Percentiles rank a stretch among this genome's conserved stretches.
Conservation (phyloP, 2,797 vertebrate genomes). For the Nasua narica region DNA sequence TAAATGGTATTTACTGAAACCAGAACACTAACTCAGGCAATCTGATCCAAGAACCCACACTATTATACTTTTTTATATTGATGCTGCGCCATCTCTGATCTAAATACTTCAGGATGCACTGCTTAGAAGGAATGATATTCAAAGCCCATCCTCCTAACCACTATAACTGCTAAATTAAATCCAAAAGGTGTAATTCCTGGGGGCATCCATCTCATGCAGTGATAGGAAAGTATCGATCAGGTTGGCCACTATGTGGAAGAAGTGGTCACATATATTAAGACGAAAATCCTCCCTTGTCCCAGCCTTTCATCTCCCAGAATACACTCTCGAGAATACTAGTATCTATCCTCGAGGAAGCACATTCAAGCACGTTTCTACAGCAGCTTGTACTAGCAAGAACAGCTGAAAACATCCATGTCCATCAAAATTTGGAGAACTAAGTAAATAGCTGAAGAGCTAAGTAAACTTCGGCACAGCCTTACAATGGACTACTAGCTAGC, state of each 20-base stretch:
- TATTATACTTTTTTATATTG: background rate
- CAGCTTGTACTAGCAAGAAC: background rate
- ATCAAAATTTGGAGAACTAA: background rate
- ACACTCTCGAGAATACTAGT: background rate
- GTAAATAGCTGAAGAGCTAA: background rate
- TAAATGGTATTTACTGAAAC: background rate
- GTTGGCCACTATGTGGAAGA: background rate
- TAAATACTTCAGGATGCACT: background rate
- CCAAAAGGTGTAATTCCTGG: background rate
- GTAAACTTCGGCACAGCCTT: background rate
- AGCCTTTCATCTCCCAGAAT: background rate
- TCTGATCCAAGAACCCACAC: background rate
- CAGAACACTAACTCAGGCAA: background rate
- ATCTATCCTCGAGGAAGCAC: background rate
- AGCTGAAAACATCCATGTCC: background rate
- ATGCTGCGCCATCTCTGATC: background rate
- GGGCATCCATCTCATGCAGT: background rate
- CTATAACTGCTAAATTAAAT: background rate
- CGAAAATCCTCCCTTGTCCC: background rate
- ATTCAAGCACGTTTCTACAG: background rate
- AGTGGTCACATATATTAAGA: background rate
- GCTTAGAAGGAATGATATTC: background rate
- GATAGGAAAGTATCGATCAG: too few species aligned
- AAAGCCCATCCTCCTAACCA: background rate
- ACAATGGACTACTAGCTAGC: too few species aligned